Percentiles rank a stretch among this genome's conserved stretches.
These are phyloP conservation scores for Synergus itoensis DNA, from an alignment of 2,888 invertebrate species.

Conservation along the genomic window DNA sequence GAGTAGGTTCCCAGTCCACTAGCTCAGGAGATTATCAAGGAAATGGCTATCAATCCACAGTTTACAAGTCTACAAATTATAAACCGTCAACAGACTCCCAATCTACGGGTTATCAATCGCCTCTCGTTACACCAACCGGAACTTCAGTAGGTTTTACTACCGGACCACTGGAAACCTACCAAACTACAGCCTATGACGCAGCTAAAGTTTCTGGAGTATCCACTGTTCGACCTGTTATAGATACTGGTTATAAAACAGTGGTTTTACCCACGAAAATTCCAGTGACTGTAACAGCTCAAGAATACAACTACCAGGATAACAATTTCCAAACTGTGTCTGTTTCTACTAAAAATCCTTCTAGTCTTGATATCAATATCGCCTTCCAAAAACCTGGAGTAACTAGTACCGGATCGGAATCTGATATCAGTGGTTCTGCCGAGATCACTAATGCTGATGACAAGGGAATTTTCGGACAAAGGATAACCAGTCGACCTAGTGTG, in stretches of 20 bases:
- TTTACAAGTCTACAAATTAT: neutral
- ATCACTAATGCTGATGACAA: constrained; percentile 48
- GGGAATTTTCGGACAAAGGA: constrained; percentile 61
- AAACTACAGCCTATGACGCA: constrained; percentile 64
- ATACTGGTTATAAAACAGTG: constrained; percentile 64
- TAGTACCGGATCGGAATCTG: constrained; percentile 48
- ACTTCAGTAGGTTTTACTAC: constrained; percentile 65
- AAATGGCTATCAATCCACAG: neutral
- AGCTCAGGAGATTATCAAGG: too few relatives aligned
- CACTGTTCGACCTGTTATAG: constrained; percentile 64
- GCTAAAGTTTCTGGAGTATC: constrained; percentile 63
- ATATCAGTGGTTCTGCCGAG: constrained; percentile 54
- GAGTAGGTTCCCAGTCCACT: neutral
- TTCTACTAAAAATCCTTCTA: constrained; percentile 43
- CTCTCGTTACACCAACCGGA: constrained; percentile 42
- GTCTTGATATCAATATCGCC: constrained; percentile 60
- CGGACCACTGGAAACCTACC: constrained; percentile 63
- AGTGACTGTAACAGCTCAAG: constrained; percentile 49
- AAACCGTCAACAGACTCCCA: neutral
- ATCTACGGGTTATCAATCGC: neutral
- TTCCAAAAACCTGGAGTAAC: constrained; percentile 60
- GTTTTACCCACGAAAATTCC: constrained; percentile 63
- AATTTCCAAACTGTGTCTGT: constrained; percentile 50
- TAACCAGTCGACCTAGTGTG: constrained; percentile 48
- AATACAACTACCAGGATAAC: constrained; percentile 51